Percentiles rank a stretch among this genome's conserved stretches.
Evolutionary conservation across 2,888 invertebrate genomes (phyloP).

Genomic region (Andrena marginata): DNA sequence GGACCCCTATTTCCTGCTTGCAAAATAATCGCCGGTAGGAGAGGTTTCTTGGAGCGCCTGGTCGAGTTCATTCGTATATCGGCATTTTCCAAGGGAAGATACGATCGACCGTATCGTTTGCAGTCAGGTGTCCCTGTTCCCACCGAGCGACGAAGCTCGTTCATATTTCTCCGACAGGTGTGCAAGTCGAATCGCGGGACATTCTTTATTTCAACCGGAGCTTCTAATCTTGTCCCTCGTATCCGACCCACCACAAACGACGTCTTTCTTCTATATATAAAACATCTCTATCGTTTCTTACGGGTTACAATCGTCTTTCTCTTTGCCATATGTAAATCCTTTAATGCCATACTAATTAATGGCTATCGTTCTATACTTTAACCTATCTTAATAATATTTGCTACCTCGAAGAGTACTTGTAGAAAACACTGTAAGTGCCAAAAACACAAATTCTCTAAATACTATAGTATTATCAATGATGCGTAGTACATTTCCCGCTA

Average conservation of each 20-base stretch:
- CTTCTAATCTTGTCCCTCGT: not conserved
- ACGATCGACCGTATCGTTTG: conserved; percentile 36
- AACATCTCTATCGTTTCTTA: too few species aligned
- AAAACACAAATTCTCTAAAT: too few species aligned
- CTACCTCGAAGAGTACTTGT: too few species aligned
- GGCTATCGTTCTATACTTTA: too few species aligned
- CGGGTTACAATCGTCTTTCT: too few species aligned
- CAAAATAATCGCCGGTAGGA: not conserved
- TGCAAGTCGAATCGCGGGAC: conserved; percentile 1
- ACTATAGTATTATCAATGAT: too few species aligned
- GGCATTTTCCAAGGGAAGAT: conserved; percentile 29
- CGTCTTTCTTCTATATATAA: too few species aligned
- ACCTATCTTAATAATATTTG: too few species aligned
- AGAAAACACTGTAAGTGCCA: too few species aligned
- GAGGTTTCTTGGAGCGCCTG: not conserved
- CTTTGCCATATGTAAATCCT: too few species aligned
- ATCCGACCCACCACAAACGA: not conserved
- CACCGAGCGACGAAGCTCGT: conserved; percentile 39
- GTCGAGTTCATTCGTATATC: conserved; percentile 3
- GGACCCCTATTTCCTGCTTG: not conserved
- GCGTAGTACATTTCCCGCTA: too few species aligned
- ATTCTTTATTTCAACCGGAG: not conserved
- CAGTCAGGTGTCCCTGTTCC: conserved; percentile 45
- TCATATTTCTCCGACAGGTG: conserved; percentile 56
- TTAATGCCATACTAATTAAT: too few species aligned